Evolutionary conservation across 2,888 invertebrate species (phyloP).

Genomic region (Cataglyphis cursor): DNA sequence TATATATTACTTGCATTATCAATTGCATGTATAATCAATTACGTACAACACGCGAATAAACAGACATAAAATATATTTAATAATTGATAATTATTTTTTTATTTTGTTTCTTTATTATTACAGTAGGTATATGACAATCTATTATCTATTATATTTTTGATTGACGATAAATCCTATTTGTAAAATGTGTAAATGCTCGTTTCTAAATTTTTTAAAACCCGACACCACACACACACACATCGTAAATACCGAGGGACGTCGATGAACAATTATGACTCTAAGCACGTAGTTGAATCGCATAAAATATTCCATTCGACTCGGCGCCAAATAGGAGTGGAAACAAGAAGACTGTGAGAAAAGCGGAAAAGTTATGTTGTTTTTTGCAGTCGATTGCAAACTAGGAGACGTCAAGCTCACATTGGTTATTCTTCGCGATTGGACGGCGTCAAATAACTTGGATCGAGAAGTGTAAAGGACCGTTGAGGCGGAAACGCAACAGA

Average conservation of each 20-base stretch:
- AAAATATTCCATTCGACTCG: slow-evolving; percentile 21
- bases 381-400: slow-evolving; percentile 18
- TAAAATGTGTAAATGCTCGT: neutral
- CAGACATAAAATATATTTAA: neutral
- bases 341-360: slow-evolving; percentile 23
- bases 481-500: slow-evolving; percentile 49
- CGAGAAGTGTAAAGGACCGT: slow-evolving; percentile 39
- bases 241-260: neutral
- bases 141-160: neutral
- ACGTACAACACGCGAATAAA: neutral
- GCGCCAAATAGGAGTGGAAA: neutral
- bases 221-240: neutral
- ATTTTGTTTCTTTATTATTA: neutral
- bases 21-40: neutral
- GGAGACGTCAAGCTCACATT: slow-evolving; percentile 25
- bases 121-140: neutral
- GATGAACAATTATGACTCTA: slow-evolving; percentile 24
- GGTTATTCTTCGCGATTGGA: slow-evolving; percentile 51
- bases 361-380: slow-evolving; percentile 45
- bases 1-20: neutral
- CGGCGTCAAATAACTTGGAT: slow-evolving; percentile 48
- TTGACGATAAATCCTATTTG: neutral
- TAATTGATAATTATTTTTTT: neutral
- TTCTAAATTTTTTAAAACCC: slow-evolving; percentile 5
- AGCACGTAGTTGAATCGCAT: neutral